Evolutionary conservation across 2,797 vertebrate genomes (phyloP), one percentile per base, ranked within the genome.

Genomic region (Chanos chanos): DNA sequence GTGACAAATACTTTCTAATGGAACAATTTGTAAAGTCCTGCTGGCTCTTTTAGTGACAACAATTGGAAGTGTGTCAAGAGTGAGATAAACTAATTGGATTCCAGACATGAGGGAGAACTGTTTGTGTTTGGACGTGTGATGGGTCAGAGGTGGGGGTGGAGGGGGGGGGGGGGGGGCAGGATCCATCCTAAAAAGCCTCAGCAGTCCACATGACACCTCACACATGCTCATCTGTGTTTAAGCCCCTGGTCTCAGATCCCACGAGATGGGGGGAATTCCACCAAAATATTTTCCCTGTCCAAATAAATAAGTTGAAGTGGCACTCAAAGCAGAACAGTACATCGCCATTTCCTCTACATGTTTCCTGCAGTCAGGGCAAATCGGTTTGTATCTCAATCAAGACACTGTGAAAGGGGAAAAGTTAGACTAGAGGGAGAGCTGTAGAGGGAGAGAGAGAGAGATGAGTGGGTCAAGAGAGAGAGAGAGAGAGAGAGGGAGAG

Each of bases 1-100:
- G 48, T 84, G 80, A 79, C 83, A 84, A 87, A 90, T 88, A 81
- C 78, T 86, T 90, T 92, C 90, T 93, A 94, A 90, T 87, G 83
- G 89, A 85, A 89, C 85, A 75, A 81, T 82, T 83, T 83, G 89
- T 78, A 84, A 82, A 86, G 81, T 64, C 4, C 64, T 52, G 86
- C 87, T 83, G 83, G 86, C 87, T 77, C 79, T 79, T 69, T 40
- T 71, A 73, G 77, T 77, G 75, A 40, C 77, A 70, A 78, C 72
- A 61, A 78, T 73, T 72, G 16, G 78, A 87, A 79, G 73, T 79
- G 70, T 75, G 85, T 86, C 80, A 72, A 77, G 70, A 64, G 22
- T 72, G 81, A 93, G 91, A 95, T 93, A 91, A 87, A 87, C 83
- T 85, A 82, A 85, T 86, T 83, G 77, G 82, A 83, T 81, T 84